phyloP scores from a whole-genome alignment of 2,888 invertebrate species.

The Sarcophaga carnaria region DNA sequence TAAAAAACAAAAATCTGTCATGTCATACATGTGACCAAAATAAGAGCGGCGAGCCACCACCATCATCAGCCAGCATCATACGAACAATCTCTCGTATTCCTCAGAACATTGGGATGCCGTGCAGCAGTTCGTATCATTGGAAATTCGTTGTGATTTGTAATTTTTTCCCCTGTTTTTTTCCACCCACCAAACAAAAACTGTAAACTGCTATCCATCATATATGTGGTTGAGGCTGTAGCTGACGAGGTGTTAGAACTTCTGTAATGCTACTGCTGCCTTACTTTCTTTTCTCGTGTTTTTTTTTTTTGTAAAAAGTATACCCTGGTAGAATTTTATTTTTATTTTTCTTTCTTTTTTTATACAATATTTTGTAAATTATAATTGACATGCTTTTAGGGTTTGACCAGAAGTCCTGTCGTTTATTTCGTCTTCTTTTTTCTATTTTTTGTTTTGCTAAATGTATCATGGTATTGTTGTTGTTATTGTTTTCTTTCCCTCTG shows the following conservation, averaged over 20 bases:
- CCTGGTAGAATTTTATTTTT: constrained; percentile 25
- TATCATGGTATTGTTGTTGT: constrained; percentile 16
- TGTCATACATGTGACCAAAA: constrained; percentile 34
- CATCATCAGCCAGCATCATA: background rate
- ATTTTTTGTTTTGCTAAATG: constrained; percentile 28
- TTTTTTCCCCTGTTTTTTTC: background rate
- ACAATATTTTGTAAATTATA: constrained; percentile 67
- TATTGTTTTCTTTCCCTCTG: constrained; percentile 16
- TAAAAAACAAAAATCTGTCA: constrained; percentile 39
- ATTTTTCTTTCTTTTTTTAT: constrained; percentile 36
- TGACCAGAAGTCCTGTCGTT: constrained; percentile 42
- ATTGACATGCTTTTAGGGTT: constrained; percentile 71
- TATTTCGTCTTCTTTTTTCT: constrained; percentile 7
- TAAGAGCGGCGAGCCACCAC: constrained; percentile 31
- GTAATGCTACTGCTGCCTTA: constrained; percentile 2
- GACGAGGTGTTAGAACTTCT: background rate
- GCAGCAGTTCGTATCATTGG: background rate
- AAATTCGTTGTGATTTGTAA: background rate
- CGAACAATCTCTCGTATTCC: background rate
- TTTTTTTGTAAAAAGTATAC: background rate
- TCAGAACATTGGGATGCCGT: background rate
- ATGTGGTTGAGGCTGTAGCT: background rate
- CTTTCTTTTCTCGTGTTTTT: background rate
- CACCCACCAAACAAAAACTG: background rate
- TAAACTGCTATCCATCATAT: background rate